Evolutionary conservation across 35 echinoderm and acorn worm species (phyloP), one percentile per base, ranked within the genome.

Genomic region (Anneissia japonica): DNA sequence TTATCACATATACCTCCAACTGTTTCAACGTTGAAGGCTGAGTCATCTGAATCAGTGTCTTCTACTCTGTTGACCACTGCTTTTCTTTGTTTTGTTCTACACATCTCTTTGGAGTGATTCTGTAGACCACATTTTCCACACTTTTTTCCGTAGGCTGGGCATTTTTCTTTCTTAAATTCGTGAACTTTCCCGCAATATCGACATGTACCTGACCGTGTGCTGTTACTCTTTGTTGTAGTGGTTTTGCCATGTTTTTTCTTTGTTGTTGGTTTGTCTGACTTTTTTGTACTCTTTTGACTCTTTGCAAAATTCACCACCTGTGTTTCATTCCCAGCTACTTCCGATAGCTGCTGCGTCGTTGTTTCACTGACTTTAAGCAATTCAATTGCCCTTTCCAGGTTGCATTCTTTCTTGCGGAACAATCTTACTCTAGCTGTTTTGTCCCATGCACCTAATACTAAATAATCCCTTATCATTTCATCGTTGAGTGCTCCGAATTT

Each of bases 141-240:
- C 12, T 81, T 81, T 34, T 81, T 13, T 37, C 79, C 79, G 40
- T 81, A 81, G 35, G 79, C 34, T 10, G 79, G 79, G 34, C 82
- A 90, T 40, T 85, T 79, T 13, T 85, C 73, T 30, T 76, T 32
- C 32, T n/a, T 40, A 29, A 13, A 43, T 16, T 30, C 73, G 51
- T 85, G 88, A 16, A 34, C 73, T 32, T 85, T 35, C n/a, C 88
- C 82, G 36, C 88, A 90, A 72, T 55, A 90, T 41, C 17, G 76
- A 74, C 88, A 85, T 38, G 84, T 34, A 7, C 17, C 32, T 17
- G 26, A 34, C 31, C 43, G 35, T 46, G 39, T 77, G 30, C 41
- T 7, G 4, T 36, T 43, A 36, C 26, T 36, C 39, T 32, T 72
- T 55, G 16, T 30, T 9, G 72, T 26, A 1, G 19, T 76, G 14